Evolutionary conservation across 2,113 vertebrate genomes (phyloP).

Genomic region (Sapayoa aenigma): DNA sequence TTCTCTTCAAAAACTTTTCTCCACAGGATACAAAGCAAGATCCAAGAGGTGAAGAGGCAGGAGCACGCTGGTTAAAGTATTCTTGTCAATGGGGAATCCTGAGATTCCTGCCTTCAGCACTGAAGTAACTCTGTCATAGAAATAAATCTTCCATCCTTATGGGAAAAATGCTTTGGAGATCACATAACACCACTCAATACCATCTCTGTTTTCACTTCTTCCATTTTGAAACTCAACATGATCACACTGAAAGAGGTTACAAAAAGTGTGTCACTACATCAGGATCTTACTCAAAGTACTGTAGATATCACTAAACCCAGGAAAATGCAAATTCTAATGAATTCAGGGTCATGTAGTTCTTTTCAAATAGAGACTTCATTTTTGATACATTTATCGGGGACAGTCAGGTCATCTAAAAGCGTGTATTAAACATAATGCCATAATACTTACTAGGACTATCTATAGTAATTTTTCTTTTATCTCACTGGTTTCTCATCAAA

Average conservation of each 20-base stretch:
- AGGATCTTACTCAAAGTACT: neutral
- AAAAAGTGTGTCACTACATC: neutral
- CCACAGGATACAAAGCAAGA: neutral
- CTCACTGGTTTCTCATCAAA: neutral
- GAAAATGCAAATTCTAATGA: neutral
- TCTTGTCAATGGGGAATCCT: rapidly evolving
- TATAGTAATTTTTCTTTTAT: neutral
- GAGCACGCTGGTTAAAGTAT: neutral
- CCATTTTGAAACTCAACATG: neutral
- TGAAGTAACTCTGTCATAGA: neutral
- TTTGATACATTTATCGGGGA: neutral
- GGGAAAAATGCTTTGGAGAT: neutral
- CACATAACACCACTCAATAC: neutral
- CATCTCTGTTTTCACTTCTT: neutral
- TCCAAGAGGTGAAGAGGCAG: neutral
- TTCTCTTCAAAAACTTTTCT: neutral
- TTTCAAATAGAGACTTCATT: neutral
- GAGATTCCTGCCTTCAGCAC: neutral
- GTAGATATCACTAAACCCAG: neutral
- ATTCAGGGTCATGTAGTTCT: neutral
- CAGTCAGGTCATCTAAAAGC: neutral
- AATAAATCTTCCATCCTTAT: neutral
- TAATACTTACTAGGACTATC: neutral
- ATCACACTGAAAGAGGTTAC: neutral
- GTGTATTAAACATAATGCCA: neutral